Base-by-base conservation (phyloP, 30 jellyfish, hydroid and myxozoan genomes). In the Cassiopea andromeda region DNA sequence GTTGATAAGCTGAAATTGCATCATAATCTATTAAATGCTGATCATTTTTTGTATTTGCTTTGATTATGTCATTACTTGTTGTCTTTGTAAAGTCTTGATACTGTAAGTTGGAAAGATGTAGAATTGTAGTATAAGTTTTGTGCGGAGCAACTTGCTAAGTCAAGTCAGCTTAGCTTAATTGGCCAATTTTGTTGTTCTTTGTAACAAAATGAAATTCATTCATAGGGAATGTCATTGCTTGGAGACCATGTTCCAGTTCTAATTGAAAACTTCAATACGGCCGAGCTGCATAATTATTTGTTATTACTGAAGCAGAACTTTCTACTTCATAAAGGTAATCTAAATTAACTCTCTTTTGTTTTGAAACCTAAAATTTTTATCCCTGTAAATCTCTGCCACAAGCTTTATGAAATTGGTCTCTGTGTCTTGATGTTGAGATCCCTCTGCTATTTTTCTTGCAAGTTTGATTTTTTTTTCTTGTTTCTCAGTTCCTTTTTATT, bases 211-310 rank as follows among this genome's bases (percentile, higher is more conserved):
- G n/a, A 10, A 60, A 7, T 81, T 48, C 70, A n/a, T 19, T 73
- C 59, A 46, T 81, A 77, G 94, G 94, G 87, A 10, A 77, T 78
- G 90, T 54, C 86, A 38, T 64, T 82, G n/a, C 81, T 87, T 77
- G 94, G 94, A 9, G 89, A 87, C 77, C 94, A 87, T 81, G 69
- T 73, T 67, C 90, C 94, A 44, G 60, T 87, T 58, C 90, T 47
- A 0, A 77, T 87, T 60, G 87, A 87, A 50, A 87, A 87, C 58
- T 87, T 77, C 82, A 87, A 85, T 69, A 17, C 64, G 14, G 61
- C 67, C 8, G 94, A 87, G 50, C 19, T 87, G 45, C 89, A 78
- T 89, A 78, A 87, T 69, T 87, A 87, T 67, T 74, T 87, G 73
- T 59, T 70, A 44, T 54, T 87, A 60, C 90, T 87, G 70, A 59